Conservation (phyloP, 2,113 vertebrate species). For the Peromyscus leucopus region DNA sequence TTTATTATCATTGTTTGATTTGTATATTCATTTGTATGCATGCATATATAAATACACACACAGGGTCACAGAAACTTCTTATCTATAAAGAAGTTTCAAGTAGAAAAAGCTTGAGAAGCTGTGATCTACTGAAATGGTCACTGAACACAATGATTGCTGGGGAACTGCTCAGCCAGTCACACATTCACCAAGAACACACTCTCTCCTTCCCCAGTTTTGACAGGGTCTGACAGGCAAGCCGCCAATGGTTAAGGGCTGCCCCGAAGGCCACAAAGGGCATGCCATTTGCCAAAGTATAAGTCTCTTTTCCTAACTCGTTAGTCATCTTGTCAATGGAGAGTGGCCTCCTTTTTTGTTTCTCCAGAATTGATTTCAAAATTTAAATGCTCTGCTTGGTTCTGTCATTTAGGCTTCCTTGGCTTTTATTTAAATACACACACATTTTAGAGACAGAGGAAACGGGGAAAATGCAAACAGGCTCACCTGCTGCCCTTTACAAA, state of each 20-base stretch:
- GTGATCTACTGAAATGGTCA: background rate
- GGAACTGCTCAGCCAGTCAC: background rate
- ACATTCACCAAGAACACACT: too few relatives aligned
- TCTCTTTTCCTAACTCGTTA: background rate
- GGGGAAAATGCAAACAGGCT: slow-evolving; percentile 3
- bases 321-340: background rate
- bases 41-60: background rate
- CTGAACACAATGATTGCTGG: background rate
- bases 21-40: background rate
- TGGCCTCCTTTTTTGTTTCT: background rate
- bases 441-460: slow-evolving; percentile 27
- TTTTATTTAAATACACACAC: slow-evolving; percentile 4
- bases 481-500: slow-evolving; percentile 38
- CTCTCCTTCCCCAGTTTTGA: background rate
- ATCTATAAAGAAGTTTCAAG: background rate
- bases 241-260: too few relatives aligned
- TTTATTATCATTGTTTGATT: background rate
- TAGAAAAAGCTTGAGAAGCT: background rate
- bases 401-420: background rate
- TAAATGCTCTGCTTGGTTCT: background rate
- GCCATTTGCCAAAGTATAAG: rapidly evolving
- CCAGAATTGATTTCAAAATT: background rate
- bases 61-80: background rate
- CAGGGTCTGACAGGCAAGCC: background rate
- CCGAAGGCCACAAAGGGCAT: background rate